Evolutionary conservation across 2,113 vertebrate species (phyloP).

Genomic region (Leptocoma aspasia): DNA sequence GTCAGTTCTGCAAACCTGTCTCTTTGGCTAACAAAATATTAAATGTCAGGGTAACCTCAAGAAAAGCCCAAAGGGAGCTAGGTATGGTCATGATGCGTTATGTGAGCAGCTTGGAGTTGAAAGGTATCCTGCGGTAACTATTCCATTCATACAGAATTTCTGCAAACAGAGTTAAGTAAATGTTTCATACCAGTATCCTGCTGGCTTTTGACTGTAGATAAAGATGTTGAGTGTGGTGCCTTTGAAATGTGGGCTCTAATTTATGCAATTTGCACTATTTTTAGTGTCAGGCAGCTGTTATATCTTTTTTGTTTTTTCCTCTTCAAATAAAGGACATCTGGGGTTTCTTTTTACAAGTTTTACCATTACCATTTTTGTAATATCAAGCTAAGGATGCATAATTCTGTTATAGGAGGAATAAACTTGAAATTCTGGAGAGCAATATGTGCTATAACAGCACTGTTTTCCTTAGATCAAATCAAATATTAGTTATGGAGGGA

Average conservation of each 20-base stretch:
- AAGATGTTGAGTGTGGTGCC: conserved; percentile 40
- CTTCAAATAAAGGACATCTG: conserved; percentile 32
- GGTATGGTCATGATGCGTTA: conserved; percentile 59
- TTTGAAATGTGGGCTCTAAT: conserved; percentile 65
- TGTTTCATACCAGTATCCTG: conserved; percentile 66
- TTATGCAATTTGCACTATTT: conserved; percentile 62
- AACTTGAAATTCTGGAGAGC: conserved; percentile 33
- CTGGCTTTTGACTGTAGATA: conserved; percentile 66
- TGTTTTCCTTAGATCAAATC: conserved; percentile 21
- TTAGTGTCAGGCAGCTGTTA: conserved; percentile 64
- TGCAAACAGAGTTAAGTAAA: conserved; percentile 68
- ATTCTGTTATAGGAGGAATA: background rate
- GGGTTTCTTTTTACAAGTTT: background rate
- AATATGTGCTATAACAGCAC: background rate
- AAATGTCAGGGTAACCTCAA: conserved; percentile 64
- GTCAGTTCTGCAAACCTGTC: conserved; percentile 54
- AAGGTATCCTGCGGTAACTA: conserved; percentile 70
- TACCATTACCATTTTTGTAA: background rate
- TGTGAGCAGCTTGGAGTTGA: conserved; percentile 71
- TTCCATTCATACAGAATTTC: conserved; percentile 71
- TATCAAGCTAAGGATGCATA: background rate
- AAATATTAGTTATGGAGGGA: background rate
- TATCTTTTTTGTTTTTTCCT: background rate
- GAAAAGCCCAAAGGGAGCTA: conserved; percentile 67
- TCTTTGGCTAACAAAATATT: conserved; percentile 66